A percentile compares a stretch with the other conserved stretches of the same genome.
phyloP scores from a whole-genome alignment of 37 sponge, comb jelly and placozoan genomes.

The Chondrosia reniformis region DNA sequence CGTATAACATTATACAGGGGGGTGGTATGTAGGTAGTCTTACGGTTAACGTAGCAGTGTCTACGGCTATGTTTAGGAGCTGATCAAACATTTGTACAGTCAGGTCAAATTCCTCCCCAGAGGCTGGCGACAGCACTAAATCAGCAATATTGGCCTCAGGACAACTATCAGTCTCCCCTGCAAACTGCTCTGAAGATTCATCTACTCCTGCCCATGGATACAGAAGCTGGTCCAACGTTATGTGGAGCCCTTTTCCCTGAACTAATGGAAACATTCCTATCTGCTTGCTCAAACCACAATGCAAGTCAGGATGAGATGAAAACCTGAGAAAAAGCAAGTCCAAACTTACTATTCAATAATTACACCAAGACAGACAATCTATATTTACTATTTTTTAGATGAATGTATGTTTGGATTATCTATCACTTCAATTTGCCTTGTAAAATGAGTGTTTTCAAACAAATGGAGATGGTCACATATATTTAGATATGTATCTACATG shows the following conservation, averaged over 20 bases:
- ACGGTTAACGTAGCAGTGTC: constrained; percentile 47
- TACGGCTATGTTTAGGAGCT: constrained; percentile 42
- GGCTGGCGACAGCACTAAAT: constrained; percentile 59
- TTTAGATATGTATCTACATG: background rate
- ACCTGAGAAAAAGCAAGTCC: constrained; percentile 25
- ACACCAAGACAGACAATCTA: too few species aligned
- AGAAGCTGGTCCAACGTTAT: constrained; percentile 59
- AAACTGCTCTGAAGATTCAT: constrained; percentile 4
- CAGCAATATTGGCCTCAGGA: constrained; percentile 5
- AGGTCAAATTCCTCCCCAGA: constrained; percentile 81
- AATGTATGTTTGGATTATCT: too few species aligned
- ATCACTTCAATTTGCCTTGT: too few species aligned
- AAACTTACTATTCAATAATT: background rate
- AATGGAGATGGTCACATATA: background rate
- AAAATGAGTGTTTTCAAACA: too few species aligned
- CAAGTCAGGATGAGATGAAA: constrained; percentile 46
- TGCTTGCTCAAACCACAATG: constrained; percentile 32
- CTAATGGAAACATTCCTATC: background rate
- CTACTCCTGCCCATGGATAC: constrained; percentile 68
- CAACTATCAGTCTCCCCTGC: background rate
- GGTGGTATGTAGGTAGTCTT: background rate
- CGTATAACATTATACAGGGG: too few species aligned
- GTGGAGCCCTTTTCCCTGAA: constrained; percentile 42
- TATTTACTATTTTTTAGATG: too few species aligned
- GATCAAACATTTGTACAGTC: constrained; percentile 63